Percentiles rank a stretch among this genome's conserved stretches.
These are phyloP conservation scores for Myotis brandtii DNA, from an alignment of 2,113 vertebrate species.

Conservation along the genomic window DNA sequence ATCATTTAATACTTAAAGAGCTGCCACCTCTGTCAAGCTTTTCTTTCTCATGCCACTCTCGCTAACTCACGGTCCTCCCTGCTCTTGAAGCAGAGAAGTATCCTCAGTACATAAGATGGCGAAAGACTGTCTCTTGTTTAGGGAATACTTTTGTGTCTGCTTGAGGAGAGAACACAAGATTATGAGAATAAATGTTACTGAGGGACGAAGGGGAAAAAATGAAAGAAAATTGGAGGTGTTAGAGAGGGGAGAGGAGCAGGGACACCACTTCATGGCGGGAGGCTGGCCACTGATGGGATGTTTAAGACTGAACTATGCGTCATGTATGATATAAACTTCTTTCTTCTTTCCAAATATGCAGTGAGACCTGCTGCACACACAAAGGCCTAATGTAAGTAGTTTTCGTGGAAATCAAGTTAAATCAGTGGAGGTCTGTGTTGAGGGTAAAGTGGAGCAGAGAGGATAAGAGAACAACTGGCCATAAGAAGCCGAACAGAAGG, in stretches of 20 bases:
- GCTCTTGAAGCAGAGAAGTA: background rate
- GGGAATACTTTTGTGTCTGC: background rate
- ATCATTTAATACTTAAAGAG: background rate
- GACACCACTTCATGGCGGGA: background rate
- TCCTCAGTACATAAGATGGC: background rate
- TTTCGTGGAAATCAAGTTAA: background rate
- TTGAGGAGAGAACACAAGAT: background rate
- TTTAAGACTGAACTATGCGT: background rate
- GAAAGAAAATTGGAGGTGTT: background rate
- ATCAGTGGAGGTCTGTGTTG: background rate
- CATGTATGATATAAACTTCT: background rate
- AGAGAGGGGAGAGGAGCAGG: background rate
- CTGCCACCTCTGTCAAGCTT: background rate
- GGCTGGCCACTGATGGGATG: background rate
- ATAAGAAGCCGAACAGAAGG: background rate
- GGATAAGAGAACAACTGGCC: background rate
- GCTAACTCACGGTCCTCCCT: background rate
- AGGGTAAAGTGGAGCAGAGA: background rate
- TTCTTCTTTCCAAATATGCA: background rate
- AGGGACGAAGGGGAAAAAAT: background rate
- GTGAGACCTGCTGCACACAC: background rate
- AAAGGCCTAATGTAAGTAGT: background rate
- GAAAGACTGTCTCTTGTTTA: conserved; percentile 1
- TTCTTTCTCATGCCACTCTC: background rate
- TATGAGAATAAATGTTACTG: background rate